A percentile compares a stretch with the other conserved stretches of the same genome.
These are phyloP conservation scores for Sapayoa aenigma DNA, from an alignment of 2,113 vertebrate genomes.

Conservation along the genomic window DNA sequence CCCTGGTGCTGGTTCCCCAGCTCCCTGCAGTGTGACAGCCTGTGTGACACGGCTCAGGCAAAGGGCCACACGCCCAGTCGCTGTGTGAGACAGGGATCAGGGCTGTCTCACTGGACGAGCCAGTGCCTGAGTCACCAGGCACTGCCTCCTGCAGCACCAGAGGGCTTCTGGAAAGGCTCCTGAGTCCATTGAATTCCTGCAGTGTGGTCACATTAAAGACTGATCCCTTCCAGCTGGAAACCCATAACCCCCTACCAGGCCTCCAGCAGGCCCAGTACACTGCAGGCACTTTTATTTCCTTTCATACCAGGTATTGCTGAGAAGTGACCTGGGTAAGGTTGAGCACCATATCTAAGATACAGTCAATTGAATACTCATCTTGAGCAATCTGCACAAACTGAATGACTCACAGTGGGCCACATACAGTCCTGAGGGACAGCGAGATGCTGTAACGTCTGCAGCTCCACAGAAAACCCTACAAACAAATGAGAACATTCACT, in stretches of 20 bases:
- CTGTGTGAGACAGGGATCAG: background rate
- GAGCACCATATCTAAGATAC: background rate
- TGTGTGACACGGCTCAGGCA: fast-evolving
- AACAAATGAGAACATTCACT: background rate
- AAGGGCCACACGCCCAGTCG: fast-evolving
- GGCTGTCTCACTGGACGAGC: background rate
- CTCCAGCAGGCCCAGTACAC: background rate
- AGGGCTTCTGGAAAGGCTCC: background rate
- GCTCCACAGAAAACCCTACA: background rate
- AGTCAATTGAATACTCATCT: background rate
- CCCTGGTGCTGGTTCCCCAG: background rate
- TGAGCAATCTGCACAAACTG: background rate
- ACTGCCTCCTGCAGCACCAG: background rate
- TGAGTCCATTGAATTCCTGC: fast-evolving
- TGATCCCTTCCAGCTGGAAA: background rate
- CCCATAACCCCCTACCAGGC: background rate
- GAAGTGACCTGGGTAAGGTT: background rate
- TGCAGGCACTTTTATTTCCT: background rate
- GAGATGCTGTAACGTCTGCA: slow-evolving; percentile 43
- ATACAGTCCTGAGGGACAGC: background rate
- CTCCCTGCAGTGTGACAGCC: background rate
- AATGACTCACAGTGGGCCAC: slow-evolving; percentile 8
- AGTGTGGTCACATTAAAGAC: background rate
- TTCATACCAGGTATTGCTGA: background rate
- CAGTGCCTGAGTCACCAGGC: background rate